Percentiles rank a stretch among this genome's conserved stretches.
Evolutionary conservation across 2,113 vertebrate species (phyloP).

Genomic region (Myotis yumanensis): DNA sequence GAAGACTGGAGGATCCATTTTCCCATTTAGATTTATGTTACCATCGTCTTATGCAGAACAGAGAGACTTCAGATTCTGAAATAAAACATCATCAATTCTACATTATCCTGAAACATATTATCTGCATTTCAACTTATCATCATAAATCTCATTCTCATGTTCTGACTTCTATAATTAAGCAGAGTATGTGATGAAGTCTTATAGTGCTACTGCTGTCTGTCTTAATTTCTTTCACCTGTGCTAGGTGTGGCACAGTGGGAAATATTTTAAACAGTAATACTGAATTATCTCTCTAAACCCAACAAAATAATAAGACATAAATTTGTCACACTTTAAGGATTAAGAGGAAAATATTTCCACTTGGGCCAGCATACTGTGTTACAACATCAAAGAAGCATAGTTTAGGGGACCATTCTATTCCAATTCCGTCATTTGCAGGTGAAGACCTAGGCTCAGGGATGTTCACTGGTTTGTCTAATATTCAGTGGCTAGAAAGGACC

Average conservation of each 20-base stretch:
- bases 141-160: slow-evolving; percentile 56
- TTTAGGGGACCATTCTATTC: not conserved
- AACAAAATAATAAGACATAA: slow-evolving; percentile 3
- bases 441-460: not conserved
- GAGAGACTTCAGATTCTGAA: slow-evolving; percentile 52
- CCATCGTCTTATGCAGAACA: not conserved
- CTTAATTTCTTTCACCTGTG: slow-evolving; percentile 72
- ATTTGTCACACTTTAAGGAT: slow-evolving; percentile 38
- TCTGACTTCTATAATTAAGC: slow-evolving; percentile 71
- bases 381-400: not conserved
- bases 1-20: not conserved
- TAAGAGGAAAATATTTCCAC: not conserved
- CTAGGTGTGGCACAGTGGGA: slow-evolving; percentile 52
- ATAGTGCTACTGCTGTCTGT: not conserved
- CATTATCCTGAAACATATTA: slow-evolving; percentile 56
- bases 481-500: not conserved
- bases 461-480: not conserved
- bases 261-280: slow-evolving; percentile 59
- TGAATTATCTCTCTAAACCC: slow-evolving; percentile 19
- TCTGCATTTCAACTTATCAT: slow-evolving; percentile 54
- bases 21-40: slow-evolving; percentile 6
- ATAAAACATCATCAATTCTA: slow-evolving; percentile 54
- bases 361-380: not conserved
- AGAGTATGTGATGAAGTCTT: slow-evolving; percentile 53
- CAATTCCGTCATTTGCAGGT: not conserved